These are phyloP conservation scores for Eurystomus gularis DNA, from an alignment of 2,113 vertebrate genomes.

Conservation along the genomic window DNA sequence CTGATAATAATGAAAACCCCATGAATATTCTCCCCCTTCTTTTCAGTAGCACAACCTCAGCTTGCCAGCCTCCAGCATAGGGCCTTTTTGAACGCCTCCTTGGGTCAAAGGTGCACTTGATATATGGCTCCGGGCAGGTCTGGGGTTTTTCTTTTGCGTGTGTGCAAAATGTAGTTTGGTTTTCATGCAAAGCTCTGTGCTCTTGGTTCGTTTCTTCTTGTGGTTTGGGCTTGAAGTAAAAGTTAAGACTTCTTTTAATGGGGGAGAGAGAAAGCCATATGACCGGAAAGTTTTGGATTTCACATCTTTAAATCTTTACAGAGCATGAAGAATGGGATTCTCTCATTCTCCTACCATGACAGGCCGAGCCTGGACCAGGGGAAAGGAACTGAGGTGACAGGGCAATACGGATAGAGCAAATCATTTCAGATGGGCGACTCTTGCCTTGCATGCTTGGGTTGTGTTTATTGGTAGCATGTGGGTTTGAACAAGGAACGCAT, in stretches of 20 bases:
- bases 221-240: conserved; percentile 19
- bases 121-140: background rate
- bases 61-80: background rate
- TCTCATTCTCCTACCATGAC: background rate
- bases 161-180: background rate
- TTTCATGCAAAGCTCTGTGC: background rate
- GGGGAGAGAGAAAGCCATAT: background rate
- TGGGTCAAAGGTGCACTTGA: background rate
- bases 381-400: background rate
- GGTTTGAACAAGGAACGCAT: background rate
- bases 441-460: background rate
- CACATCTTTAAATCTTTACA: conserved; percentile 47
- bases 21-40: background rate
- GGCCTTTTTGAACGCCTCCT: background rate
- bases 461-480: background rate
- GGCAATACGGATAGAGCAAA: background rate
- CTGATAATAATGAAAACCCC: background rate
- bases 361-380: background rate
- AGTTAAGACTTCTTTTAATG: conserved; percentile 17
- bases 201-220: conserved; percentile 7
- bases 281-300: conserved; percentile 37
- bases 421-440: background rate
- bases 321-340: conserved; percentile 23
- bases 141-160: background rate
- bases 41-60: background rate